Percentiles rank a stretch among this genome's conserved stretches.
Evolutionary conservation across 2,113 vertebrate genomes (phyloP).

Genomic region (Danionella cerebrum): DNA sequence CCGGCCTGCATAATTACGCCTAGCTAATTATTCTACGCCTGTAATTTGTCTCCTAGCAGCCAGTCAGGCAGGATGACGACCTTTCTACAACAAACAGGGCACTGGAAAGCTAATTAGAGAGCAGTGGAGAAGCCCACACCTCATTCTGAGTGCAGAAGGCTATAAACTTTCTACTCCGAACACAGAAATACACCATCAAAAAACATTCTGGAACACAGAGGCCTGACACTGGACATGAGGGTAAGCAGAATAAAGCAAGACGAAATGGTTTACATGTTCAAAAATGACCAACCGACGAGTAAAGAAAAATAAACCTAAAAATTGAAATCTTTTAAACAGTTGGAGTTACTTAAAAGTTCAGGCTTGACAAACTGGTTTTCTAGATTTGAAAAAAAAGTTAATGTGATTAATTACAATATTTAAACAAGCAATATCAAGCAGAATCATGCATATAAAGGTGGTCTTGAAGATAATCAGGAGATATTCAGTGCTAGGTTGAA

Average conservation of each 20-base stretch:
- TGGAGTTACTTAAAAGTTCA: too few relatives aligned
- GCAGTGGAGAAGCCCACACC: neutral
- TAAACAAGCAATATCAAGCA: too few relatives aligned
- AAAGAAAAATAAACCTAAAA: too few relatives aligned
- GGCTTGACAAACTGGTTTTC: too few relatives aligned
- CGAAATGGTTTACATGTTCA: neutral
- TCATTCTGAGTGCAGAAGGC: neutral
- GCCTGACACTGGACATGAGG: neutral
- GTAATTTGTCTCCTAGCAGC: conserved; percentile 19
- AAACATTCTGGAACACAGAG: neutral
- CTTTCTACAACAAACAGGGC: conserved; percentile 6
- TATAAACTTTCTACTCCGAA: neutral
- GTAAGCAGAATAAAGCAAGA: neutral
- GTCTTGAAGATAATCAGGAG: too few relatives aligned
- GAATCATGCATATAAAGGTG: too few relatives aligned
- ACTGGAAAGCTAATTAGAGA: conserved; percentile 24
- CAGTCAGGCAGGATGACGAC: conserved; percentile 1
- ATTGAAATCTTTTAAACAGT: too few relatives aligned
- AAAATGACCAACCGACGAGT: too few relatives aligned
- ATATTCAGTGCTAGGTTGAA: too few relatives aligned
- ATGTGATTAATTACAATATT: too few relatives aligned
- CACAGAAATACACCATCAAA: neutral
- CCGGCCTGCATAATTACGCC: conserved; percentile 34
- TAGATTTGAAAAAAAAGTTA: too few relatives aligned
- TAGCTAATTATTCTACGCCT: conserved; percentile 38